Evolutionary conservation across 2,888 invertebrate species (phyloP), one percentile per base, ranked within the genome.

Genomic region (Seira sanloemensis): DNA sequence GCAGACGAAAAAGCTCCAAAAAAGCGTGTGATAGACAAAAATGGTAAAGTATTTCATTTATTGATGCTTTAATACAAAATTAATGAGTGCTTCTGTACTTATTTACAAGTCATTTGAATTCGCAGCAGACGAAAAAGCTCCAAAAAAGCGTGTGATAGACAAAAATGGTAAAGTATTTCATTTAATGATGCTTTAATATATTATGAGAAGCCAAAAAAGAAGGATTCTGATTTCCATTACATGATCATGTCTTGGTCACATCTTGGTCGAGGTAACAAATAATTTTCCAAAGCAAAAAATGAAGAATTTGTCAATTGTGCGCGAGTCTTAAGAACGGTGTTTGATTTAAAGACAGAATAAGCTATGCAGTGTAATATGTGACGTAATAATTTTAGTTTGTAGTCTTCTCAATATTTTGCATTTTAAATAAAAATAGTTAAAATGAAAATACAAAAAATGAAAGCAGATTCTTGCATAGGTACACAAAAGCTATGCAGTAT

Each of bases 71-170:
- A 50, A 7, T 50, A 18, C n/a, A n/a, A n/a, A 50, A n/a, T 50
- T 50, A 50, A n/a, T 50, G 50, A 50, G 50, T 50, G 50, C 50
- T 50, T 50, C 50, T 50, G 50, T 50, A 50, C 50, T 50, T 50
- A 50, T 18, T n/a, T n/a, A n/a, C n/a, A 37, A 37, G 37, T 37
- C 37, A 50, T 50, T 50, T n/a, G n/a, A n/a, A n/a, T n/a, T 50
- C 50, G n/a, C 50, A 18, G 16, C 16, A 50, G 1, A 37, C 5
- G 5, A 37, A 50, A 50, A 50, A 12, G 12, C 50, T 50, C 50
- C 2, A 50, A 2, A n/a, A 50, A 50, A 50, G 16, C 50, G 50
- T 50, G 50, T 50, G 50, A 50, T 50, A 50, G 2, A 50, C 50
- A 50, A 50, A 50, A 37, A 37, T 50, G 2, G 16, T n/a, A 50